Evolutionary conservation across 2,113 vertebrate genomes (phyloP).

Genomic region (Mus musculus): DNA sequence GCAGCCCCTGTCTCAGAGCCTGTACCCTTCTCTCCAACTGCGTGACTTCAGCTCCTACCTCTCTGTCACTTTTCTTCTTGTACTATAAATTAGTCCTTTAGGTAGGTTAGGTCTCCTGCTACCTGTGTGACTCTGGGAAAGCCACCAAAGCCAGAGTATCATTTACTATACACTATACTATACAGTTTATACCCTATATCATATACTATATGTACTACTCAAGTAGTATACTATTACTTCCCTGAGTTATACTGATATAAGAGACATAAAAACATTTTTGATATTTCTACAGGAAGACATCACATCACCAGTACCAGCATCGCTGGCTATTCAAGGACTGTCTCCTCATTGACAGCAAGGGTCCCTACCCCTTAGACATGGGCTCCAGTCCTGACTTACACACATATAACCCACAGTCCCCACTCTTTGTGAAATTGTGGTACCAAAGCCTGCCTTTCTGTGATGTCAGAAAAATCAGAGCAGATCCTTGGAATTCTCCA

Average conservation of each 20-base stretch:
- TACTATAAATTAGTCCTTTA: too few relatives aligned
- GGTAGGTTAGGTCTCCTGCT: neutral
- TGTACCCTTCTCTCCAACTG: neutral
- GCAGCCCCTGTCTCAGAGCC: neutral
- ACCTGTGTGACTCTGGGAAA: neutral
- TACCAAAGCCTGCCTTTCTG: neutral
- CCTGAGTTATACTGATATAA: neutral
- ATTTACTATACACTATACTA: neutral
- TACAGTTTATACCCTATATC: neutral
- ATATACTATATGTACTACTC: neutral
- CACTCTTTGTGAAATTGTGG: neutral
- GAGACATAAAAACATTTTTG: neutral
- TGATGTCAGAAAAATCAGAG: neutral
- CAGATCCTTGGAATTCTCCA: neutral
- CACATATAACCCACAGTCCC: rapidly evolving
- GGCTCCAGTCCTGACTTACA: neutral
- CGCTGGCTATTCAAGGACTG: neutral
- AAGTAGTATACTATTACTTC: neutral
- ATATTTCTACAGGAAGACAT: neutral
- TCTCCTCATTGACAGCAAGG: neutral
- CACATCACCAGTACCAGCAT: too few relatives aligned
- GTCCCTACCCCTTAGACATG: neutral
- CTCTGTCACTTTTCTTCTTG: neutral
- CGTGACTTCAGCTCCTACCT: neutral
- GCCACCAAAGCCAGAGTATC: neutral